Percentiles rank a stretch among this genome's conserved stretches.
Evolutionary conservation across 2,797 vertebrate genomes (phyloP).

Genomic region (Tachyglossus aculeatus): DNA sequence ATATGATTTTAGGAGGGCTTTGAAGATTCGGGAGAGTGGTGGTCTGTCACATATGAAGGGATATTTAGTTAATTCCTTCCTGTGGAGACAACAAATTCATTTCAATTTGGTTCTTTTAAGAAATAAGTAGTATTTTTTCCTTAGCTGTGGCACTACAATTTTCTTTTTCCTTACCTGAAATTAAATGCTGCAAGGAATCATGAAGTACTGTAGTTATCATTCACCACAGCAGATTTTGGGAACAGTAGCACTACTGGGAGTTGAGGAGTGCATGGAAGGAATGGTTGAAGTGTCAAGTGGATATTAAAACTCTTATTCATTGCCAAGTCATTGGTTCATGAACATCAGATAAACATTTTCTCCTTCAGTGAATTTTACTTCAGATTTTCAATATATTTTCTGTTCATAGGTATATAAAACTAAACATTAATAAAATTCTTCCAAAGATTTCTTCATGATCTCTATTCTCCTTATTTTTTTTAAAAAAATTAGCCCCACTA

Average conservation of each 20-base stretch:
- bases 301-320: not conserved
- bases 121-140: too few relatives aligned
- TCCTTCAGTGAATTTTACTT: not conserved
- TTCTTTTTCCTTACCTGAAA: too few relatives aligned
- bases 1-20: too few relatives aligned
- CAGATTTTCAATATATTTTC: not conserved
- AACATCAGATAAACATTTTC: not conserved
- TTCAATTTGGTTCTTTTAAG: too few relatives aligned
- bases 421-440: not conserved
- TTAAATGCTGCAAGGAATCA: too few relatives aligned
- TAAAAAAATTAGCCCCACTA: not conserved
- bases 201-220: too few relatives aligned
- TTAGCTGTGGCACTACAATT: too few relatives aligned
- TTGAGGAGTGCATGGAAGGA: not conserved
- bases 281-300: not conserved
- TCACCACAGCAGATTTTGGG: not conserved
- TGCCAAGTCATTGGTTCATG: not conserved
- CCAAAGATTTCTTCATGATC: too few relatives aligned
- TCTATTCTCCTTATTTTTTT: not conserved
- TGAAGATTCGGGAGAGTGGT: too few relatives aligned
- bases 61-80: too few relatives aligned
- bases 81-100: too few relatives aligned
- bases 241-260: not conserved
- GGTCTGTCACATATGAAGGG: too few relatives aligned
- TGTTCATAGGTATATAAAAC: not conserved